Base-by-base conservation (phyloP, 2,113 vertebrate genomes). In the Proteles cristata region DNA sequence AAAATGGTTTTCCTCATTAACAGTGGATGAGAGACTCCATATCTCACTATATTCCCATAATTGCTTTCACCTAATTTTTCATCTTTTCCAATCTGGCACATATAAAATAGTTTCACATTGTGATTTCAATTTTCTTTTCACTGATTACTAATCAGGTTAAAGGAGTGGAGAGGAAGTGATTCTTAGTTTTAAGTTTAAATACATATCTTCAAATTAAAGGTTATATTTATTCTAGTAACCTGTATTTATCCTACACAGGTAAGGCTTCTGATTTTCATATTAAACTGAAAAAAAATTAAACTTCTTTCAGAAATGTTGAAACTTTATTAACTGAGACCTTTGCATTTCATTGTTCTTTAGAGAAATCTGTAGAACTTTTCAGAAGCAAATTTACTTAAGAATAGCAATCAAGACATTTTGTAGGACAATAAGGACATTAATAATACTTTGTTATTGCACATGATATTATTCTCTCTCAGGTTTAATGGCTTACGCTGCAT, bases 391-490 rank as follows among this genome's bases (percentile, higher is more conserved):
- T 97, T 94, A 79, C 85, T 95, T 83, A 28, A 63, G 65, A 97
- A 88, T 84, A 95, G 73, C 77, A 93, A 76, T 94, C 73, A 92
- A 88, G 79, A 58, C 43, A 96, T 43, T 97, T 90, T 95, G 61
- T 92, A 98, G 93, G 88, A 94, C 45, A 97, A 90, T 48, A 93
- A 2, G 48, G 43, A 50, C 87, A 98, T 98, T 97, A 98, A 97
- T 98, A 98, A 98, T 97, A 43, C n/a, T 98, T 97, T 98, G 71
- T 96, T 98, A 97, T 97, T 98, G 71, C 48, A 95, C 95, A 92
- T 90, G 95, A 89, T 90, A 93, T 58, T 93, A 98, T 97, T 98
- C 95, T 48, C 21, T 3, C n/a, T 98, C 65, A 83, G 85, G 66
- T 97, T 90, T 98, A 97, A 98, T 96, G 93, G 93, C 92, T 97